phyloP scores from a whole-genome alignment of 2,797 vertebrate genomes.

The Danio kyathit region DNA sequence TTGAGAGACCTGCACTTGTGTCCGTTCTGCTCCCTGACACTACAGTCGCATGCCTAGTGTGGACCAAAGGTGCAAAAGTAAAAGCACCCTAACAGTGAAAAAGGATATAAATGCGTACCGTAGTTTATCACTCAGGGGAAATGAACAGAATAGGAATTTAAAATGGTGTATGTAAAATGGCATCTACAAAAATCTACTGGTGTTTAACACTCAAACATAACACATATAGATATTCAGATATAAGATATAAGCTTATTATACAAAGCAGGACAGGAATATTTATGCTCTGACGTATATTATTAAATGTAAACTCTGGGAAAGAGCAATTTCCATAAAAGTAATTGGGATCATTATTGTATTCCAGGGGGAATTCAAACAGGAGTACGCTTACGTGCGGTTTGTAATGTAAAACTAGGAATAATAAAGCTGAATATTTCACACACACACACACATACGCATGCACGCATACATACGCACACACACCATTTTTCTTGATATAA shows the following conservation, averaged over 20 bases:
- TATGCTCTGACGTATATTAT: constrained; percentile 20
- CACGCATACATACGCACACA: not conserved
- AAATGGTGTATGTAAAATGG: no score
- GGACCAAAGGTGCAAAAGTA: no score
- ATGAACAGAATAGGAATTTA: no score
- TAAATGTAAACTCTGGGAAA: constrained; percentile 8
- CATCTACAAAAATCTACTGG: not conserved
- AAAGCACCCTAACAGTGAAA: no score
- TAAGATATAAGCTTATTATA: constrained; percentile 40
- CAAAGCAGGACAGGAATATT: constrained; percentile 29
- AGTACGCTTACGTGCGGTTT: not conserved
- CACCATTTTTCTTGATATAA: not conserved
- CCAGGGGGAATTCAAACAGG: constrained; percentile 4
- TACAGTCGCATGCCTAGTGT: no score
- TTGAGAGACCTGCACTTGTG: no score
- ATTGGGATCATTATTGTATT: constrained; percentile 3
- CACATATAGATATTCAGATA: constrained; percentile 28
- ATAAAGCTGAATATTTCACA: constrained; percentile 1
- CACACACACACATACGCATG: not conserved
- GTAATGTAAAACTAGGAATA: constrained; percentile 12
- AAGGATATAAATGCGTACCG: no score
- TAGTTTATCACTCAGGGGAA: no score
- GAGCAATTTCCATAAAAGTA: constrained; percentile 24
- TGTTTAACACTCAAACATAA: constrained; percentile 10
- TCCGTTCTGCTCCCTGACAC: no score